Evolutionary conservation across 2,888 invertebrate genomes (phyloP).

Genomic region (Mythimna vitellina): DNA sequence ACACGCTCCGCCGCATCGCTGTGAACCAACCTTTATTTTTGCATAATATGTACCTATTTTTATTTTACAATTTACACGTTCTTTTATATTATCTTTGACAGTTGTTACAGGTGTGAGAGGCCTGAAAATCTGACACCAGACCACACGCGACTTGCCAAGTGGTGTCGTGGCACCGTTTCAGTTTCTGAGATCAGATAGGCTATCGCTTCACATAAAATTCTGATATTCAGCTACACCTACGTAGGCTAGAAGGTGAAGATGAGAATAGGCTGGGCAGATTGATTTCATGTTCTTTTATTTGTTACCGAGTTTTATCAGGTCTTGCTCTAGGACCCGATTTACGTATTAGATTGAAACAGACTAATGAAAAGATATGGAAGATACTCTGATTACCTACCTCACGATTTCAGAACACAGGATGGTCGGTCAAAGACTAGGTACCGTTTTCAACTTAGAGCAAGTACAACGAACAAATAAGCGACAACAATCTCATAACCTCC

Average conservation of each 20-base stretch:
- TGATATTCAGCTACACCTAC: background rate
- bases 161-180: no score
- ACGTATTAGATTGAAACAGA: background rate
- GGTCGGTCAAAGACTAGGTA: background rate
- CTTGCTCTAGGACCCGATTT: background rate
- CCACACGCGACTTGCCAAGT: background rate
- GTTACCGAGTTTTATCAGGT: constrained; percentile 3
- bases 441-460: background rate
- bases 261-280: background rate
- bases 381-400: constrained; percentile 1
- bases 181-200: background rate
- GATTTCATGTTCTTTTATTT: background rate
- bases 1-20: constrained; percentile 76
- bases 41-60: constrained; percentile 73
- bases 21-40: constrained; percentile 85
- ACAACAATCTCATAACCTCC: constrained; percentile 22
- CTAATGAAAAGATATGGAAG: background rate
- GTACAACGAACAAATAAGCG: constrained; percentile 2
- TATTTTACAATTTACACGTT: constrained; percentile 26
- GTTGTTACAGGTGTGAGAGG: background rate
- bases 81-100: background rate
- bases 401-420: background rate
- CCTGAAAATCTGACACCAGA: background rate
- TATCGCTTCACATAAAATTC: background rate
- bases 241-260: background rate